These are phyloP conservation scores for Xestoiulus laeticollis DNA, from an alignment of 2,888 invertebrate genomes.

Conservation along the genomic window DNA sequence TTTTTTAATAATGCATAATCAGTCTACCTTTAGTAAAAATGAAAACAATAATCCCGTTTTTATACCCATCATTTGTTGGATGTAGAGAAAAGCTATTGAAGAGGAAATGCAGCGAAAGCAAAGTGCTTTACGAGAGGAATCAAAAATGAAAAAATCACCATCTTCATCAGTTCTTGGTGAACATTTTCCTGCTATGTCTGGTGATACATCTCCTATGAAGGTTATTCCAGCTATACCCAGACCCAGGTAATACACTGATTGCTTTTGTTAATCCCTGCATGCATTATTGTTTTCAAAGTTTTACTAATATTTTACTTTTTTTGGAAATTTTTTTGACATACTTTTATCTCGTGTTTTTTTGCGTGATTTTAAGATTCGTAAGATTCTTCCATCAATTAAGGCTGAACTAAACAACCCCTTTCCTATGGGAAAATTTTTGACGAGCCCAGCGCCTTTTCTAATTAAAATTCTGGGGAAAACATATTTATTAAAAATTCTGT, in stretches of 20 bases:
- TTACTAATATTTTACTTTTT: too few species aligned
- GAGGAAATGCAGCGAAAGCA: conserved; percentile 82
- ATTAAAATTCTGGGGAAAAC: too few species aligned
- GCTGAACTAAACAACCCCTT: too few species aligned
- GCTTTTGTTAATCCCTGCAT: too few species aligned
- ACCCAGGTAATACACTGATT: neutral
- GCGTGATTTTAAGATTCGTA: too few species aligned
- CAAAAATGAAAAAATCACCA: neutral
- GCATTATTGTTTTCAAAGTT: too few species aligned
- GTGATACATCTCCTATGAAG: neutral
- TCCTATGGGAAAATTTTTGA: too few species aligned
- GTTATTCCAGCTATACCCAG: neutral
- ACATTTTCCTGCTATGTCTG: neutral
- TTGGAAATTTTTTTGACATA: neutral
- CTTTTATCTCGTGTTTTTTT: too few species aligned
- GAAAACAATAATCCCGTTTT: neutral
- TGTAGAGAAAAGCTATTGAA: conserved; percentile 74
- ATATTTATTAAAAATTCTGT: too few species aligned
- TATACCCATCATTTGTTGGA: neutral
- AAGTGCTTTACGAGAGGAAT: conserved; percentile 70
- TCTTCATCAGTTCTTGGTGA: neutral
- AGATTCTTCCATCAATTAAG: too few species aligned
- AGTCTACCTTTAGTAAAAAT: neutral
- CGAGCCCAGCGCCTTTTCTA: too few species aligned
- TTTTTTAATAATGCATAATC: neutral